phyloP scores from a whole-genome alignment of 2,888 invertebrate species.

The Seira ritae region DNA sequence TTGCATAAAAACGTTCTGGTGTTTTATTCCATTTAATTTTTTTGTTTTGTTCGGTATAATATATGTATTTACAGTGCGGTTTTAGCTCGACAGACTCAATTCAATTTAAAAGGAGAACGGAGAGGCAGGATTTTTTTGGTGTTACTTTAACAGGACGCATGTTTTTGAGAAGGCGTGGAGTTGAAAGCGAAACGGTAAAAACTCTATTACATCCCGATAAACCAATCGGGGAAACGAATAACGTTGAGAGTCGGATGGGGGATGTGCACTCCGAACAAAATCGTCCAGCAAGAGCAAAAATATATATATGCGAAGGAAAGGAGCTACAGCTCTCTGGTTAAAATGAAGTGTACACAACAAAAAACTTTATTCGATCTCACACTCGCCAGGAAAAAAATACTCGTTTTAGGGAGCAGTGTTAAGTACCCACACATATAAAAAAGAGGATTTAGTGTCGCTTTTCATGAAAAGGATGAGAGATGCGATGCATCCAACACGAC shows the following conservation, averaged over 20 bases:
- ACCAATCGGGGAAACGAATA: slow-evolving; percentile 73
- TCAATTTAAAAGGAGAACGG: slow-evolving; percentile 27
- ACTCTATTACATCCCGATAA: slow-evolving; percentile 73
- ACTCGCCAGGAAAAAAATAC: background rate
- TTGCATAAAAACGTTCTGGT: no score
- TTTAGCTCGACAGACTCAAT: slow-evolving; percentile 35
- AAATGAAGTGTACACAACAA: slow-evolving; percentile 16
- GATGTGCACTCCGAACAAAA: slow-evolving; percentile 73
- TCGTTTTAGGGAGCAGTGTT: slow-evolving; percentile 58
- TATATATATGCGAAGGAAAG: slow-evolving; percentile 7
- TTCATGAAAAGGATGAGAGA: slow-evolving; percentile 34
- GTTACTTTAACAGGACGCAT: slow-evolving; percentile 71
- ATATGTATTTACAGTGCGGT: slow-evolving; percentile 15
- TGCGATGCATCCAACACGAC: background rate
- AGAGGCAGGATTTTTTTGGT: slow-evolving; percentile 56
- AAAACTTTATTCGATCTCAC: slow-evolving; percentile 65
- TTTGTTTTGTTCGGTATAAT: background rate
- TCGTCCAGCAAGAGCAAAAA: slow-evolving; percentile 57
- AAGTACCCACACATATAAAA: slow-evolving; percentile 68
- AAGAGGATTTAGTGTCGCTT: slow-evolving; percentile 66
- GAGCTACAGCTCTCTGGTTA: background rate
- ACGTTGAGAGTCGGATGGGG: slow-evolving; percentile 69
- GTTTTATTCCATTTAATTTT: slow-evolving; percentile 18
- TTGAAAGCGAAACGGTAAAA: slow-evolving; percentile 73
- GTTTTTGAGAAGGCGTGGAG: slow-evolving; percentile 74